phyloP scores from a whole-genome alignment of 2,888 invertebrate genomes.

The Lacanobia oleracea region DNA sequence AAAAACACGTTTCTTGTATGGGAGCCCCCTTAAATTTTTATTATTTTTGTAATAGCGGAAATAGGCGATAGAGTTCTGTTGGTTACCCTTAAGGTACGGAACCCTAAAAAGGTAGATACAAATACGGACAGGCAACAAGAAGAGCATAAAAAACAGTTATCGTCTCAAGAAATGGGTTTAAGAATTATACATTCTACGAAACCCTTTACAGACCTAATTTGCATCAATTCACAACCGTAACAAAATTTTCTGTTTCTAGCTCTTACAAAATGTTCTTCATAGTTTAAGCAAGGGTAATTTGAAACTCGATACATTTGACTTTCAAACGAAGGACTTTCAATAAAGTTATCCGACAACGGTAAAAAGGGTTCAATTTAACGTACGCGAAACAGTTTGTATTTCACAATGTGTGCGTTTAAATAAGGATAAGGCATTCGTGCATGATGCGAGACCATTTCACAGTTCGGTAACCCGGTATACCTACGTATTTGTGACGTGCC shows the following conservation, averaged over 20 bases:
- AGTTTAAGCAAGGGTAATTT: conserved; percentile 27
- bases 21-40: no score
- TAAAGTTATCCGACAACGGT: conserved; percentile 37
- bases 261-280: conserved; percentile 26
- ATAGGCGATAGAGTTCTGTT: no score
- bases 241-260: conserved; percentile 13
- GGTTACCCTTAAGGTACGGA: no score
- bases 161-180: neutral
- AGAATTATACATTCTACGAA: neutral
- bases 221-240: conserved; percentile 15
- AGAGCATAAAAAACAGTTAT: neutral
- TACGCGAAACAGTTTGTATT: conserved; percentile 44
- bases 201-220: neutral
- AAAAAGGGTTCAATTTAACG: conserved; percentile 38
- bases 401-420: conserved; percentile 51
- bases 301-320: conserved; percentile 49
- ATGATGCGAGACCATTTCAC: conserved; percentile 60
- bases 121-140: neutral
- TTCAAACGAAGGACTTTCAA: conserved; percentile 42
- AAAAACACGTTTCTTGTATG: no score
- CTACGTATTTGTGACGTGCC: conserved; percentile 18
- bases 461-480: conserved; percentile 53
- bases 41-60: no score
- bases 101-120: neutral
- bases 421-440: conserved; percentile 55